phyloP scores from a whole-genome alignment of 2,888 invertebrate species.

The Epistrophe grossulariae region DNA sequence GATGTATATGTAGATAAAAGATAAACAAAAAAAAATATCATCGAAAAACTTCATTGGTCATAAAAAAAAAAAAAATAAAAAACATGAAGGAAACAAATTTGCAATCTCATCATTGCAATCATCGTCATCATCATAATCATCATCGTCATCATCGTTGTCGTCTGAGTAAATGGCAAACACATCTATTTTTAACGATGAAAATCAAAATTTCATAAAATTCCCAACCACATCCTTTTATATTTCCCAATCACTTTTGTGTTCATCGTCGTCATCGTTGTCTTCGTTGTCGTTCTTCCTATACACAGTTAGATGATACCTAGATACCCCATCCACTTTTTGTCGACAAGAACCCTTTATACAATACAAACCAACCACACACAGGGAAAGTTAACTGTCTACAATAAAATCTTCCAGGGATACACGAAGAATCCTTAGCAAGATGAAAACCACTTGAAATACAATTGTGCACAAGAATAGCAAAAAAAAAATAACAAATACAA shows the following conservation, averaged over 20 bases:
- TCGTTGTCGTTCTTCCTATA: background rate
- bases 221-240: constrained; percentile 19
- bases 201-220: constrained; percentile 62
- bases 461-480: constrained; percentile 6
- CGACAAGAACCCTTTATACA: constrained; percentile 1
- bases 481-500: background rate
- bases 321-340: background rate
- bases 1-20: no score
- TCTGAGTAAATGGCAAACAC: constrained; percentile 31
- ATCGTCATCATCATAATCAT: constrained; percentile 27
- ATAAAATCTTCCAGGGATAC: constrained; percentile 1
- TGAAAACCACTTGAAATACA: constrained; percentile 45
- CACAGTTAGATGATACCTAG: background rate
- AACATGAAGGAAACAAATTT: constrained; percentile 41
- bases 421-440: constrained; percentile 23
- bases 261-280: background rate
- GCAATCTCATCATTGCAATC: constrained; percentile 57
- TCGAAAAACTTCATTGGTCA: constrained; percentile 32
- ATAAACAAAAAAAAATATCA: background rate
- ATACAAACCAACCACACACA: background rate
- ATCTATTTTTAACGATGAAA: constrained; percentile 30
- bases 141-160: background rate
- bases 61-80: constrained; percentile 45
- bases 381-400: constrained; percentile 19
- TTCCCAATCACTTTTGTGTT: constrained; percentile 43